These are phyloP conservation scores for Caerostris extrusa DNA, from an alignment of 1,140 invertebrate genomes.

Conservation along the genomic window DNA sequence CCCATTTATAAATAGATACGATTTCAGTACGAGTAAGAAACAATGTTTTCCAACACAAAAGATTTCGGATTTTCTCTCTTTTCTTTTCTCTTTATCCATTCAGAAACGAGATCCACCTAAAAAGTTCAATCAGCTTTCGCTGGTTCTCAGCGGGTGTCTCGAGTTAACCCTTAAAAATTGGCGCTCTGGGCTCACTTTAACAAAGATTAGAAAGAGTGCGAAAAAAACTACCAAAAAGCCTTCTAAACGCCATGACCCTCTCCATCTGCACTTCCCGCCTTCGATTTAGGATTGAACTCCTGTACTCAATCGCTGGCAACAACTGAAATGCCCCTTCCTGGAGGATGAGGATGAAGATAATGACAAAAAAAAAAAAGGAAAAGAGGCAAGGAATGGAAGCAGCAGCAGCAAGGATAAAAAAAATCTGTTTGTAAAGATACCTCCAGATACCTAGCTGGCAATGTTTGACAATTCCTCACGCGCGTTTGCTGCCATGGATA, in stretches of 20 bases:
- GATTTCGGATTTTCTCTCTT: constrained; percentile 31
- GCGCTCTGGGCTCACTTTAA: constrained; percentile 71
- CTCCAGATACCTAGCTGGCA: constrained; percentile 64
- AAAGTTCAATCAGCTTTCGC: constrained; percentile 74
- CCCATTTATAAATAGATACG: constrained; percentile 67
- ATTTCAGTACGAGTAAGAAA: constrained; percentile 32
- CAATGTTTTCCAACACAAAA: constrained; percentile 52
- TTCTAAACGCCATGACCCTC: constrained; percentile 74
- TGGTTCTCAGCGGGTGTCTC: constrained; percentile 22
- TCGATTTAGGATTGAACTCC: constrained; percentile 71
- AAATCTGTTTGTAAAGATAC: constrained; percentile 34
- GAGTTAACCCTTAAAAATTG: constrained; percentile 75
- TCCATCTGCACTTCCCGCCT: constrained; percentile 55
- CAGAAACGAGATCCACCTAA: constrained; percentile 23
- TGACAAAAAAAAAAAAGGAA: not conserved
- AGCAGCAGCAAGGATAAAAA: not conserved
- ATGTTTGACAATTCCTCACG: constrained; percentile 77
- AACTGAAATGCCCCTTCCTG: constrained; percentile 5
- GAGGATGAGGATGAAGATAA: constrained; percentile 34
- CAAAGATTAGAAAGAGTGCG: constrained; percentile 62
- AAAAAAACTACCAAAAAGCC: constrained; percentile 16
- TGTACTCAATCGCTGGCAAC: constrained; percentile 35
- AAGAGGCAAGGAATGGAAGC: not conserved
- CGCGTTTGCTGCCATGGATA: constrained; percentile 51
- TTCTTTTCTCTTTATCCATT: constrained; percentile 2